Percentiles rank a stretch among this genome's conserved stretches.
Conservation (phyloP, 2,113 vertebrate genomes). For the Machaerirhynchus nigripectus region DNA sequence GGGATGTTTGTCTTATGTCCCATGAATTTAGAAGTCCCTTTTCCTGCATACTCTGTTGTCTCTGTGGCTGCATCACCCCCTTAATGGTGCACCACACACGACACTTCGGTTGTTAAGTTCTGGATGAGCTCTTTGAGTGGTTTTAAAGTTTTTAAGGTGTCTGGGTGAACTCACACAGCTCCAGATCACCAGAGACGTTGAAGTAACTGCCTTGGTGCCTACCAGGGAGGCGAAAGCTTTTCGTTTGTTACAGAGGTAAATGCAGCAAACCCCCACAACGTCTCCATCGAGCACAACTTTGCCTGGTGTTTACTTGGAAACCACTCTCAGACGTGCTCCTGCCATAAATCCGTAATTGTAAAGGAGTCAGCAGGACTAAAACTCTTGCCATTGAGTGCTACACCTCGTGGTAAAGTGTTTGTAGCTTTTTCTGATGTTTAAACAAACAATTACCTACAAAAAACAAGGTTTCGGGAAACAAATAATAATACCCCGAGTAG, state of each 20-base stretch:
- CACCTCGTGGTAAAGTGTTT: slow-evolving; percentile 37
- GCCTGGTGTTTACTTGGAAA: neutral
- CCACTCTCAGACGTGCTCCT: neutral
- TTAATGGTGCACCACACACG: neutral
- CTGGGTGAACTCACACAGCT: neutral
- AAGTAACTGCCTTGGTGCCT: neutral
- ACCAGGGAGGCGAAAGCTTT: neutral
- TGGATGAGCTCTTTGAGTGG: neutral
- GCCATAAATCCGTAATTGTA: neutral
- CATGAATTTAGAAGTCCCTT: slow-evolving; percentile 19
- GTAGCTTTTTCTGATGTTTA: neutral
- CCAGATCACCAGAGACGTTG: neutral
- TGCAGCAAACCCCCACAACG: neutral
- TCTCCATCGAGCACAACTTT: neutral
- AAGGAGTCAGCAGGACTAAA: neutral
- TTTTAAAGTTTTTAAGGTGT: neutral
- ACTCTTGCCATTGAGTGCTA: neutral
- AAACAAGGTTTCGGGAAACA: neutral
- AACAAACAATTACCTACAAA: neutral
- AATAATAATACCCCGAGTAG: neutral
- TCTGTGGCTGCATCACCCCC: neutral
- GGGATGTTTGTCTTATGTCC: neutral
- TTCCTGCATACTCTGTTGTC: neutral
- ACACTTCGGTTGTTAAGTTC: fast-evolving
- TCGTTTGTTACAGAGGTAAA: neutral